Conservation (phyloP, 1,140 invertebrate genomes). For the Trichomalopsis sarcophagae region DNA sequence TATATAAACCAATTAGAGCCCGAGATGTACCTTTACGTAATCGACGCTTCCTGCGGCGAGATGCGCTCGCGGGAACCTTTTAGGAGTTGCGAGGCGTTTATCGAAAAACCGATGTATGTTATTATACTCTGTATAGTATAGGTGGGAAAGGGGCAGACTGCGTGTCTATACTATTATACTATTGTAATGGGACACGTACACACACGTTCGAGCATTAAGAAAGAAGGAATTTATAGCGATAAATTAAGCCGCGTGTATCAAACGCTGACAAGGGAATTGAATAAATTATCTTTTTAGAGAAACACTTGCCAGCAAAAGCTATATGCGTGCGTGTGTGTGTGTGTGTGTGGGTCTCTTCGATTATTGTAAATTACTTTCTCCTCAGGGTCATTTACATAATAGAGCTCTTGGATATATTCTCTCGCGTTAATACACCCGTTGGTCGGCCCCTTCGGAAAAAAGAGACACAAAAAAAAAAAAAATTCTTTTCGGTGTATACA, state of each 20-base stretch:
- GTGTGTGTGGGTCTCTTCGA: background rate
- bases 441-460: too few species aligned
- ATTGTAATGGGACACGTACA: too few species aligned
- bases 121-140: too few species aligned
- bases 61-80: background rate
- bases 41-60: background rate
- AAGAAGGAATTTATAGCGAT: background rate
- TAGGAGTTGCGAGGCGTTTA: too few species aligned
- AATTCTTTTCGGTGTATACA: too few species aligned
- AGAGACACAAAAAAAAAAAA: too few species aligned
- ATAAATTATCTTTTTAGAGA: background rate
- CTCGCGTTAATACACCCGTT: background rate
- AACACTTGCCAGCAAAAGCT: background rate
- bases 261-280: background rate
- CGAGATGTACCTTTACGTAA: background rate
- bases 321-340: too few species aligned
- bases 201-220: too few species aligned
- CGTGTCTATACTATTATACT: too few species aligned
- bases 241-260: background rate
- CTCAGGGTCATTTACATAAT: slow-evolving; percentile 6
- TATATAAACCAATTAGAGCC: slow-evolving; percentile 17
- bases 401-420: background rate
- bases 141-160: too few species aligned
- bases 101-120: too few species aligned
- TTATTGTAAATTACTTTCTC: slow-evolving; percentile 34